These are phyloP conservation scores for Myiozetetes cayanensis DNA, from an alignment of 2,113 vertebrate genomes.

Conservation along the genomic window DNA sequence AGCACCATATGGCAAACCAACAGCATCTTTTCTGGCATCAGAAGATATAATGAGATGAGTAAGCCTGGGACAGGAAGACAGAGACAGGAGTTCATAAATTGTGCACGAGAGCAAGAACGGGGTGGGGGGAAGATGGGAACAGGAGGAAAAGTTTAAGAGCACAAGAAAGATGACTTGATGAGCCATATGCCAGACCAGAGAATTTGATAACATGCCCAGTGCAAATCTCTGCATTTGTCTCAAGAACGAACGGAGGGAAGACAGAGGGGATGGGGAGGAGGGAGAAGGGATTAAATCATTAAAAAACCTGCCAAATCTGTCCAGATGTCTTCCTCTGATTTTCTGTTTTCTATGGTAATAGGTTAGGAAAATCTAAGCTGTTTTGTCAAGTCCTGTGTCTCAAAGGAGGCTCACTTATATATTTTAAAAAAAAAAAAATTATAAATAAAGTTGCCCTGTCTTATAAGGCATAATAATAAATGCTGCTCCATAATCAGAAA, in stretches of 20 bases:
- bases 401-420: background rate
- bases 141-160: conserved; percentile 7
- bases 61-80: background rate
- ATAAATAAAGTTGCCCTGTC: background rate
- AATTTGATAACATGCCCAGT: background rate
- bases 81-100: background rate
- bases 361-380: background rate
- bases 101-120: background rate
- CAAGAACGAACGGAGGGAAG: background rate
- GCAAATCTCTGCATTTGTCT: conserved; percentile 24
- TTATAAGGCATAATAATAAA: background rate
- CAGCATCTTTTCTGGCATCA: background rate
- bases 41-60: background rate
- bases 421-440: background rate
- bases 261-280: background rate
- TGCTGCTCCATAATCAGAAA: background rate
- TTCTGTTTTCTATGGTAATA: background rate
- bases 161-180: conserved; percentile 6
- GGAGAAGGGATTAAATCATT: background rate
- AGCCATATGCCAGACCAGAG: conserved; percentile 24
- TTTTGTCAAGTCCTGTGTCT: background rate
- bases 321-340: conserved; percentile 30
- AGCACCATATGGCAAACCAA: background rate
- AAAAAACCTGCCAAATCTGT: background rate
- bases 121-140: background rate